Evolutionary conservation across 2,797 vertebrate species (phyloP), one percentile per base, ranked within the genome.

Genomic region (Setipinna tenuifilis): DNA sequence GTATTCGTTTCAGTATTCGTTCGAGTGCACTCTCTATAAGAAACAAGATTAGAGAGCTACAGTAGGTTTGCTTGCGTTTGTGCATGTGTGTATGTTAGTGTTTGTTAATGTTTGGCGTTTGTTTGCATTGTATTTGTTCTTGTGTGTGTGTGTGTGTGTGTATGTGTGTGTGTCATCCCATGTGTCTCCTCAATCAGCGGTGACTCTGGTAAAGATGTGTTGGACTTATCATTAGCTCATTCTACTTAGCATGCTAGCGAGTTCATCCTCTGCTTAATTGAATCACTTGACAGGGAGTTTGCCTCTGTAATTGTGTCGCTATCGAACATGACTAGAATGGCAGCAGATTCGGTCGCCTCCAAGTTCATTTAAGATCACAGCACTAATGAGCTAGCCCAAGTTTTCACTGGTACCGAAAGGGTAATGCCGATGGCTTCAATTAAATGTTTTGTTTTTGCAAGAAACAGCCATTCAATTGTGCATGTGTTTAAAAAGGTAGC

Each of bases 281-380:
- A 89, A 89, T 87, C 85, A 89, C 86, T 85, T 85, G 87, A 86
- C 87, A 85, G 86, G 57, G 83, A 84, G 86, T 85, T 85, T 82
- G 85, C 87, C 54, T 82, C 78, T 85, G 75, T 90, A 88, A 90
- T 85, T 85, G 87, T 89, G 75, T 86, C 82, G 81, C 88, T 87
- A 75, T 86, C 81, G 28, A 83, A 58, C 25, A 75, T 89, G 83
- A 87, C 86, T 89, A 85, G 82, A 90, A 90, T 86, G 86, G 21
- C 82, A 83, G 85, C 35, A 87, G 81, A 87, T 82, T 83, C 68
- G 71, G 68, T 17, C 58, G 68, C 75, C 12, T 87, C 2, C 83
- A 82, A 83, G 87, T 88, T 92, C 87, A 89, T 86, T 86, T 61
- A 89, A 88, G 88, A 87, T 89, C 88, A 82, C 50, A 71, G 85